These are phyloP conservation scores for Lordiphosa stackelbergi DNA, from an alignment of 1,140 invertebrate species.

Conservation along the genomic window DNA sequence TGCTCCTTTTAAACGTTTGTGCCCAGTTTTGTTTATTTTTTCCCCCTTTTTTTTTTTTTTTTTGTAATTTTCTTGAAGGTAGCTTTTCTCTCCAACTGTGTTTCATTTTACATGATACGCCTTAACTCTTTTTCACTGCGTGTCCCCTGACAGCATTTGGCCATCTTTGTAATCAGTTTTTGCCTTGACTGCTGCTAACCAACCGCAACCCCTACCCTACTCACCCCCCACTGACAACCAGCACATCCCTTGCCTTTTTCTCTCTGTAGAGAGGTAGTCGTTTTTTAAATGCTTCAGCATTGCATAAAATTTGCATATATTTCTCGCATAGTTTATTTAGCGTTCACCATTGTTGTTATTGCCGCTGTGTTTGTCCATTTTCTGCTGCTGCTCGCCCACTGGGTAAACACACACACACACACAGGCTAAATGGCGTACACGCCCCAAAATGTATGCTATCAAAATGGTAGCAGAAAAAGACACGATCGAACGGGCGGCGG, in stretches of 20 bases:
- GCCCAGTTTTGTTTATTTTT: not conserved
- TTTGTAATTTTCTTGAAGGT: not conserved
- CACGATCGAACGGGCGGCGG: not conserved
- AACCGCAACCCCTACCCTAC: constrained; percentile 2
- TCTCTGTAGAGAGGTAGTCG: constrained; percentile 35
- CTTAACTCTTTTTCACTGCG: constrained; percentile 13
- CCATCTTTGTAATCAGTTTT: constrained; percentile 35
- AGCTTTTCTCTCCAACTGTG: not conserved
- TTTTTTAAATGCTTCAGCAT: constrained; percentile 71
- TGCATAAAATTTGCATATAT: constrained; percentile 74
- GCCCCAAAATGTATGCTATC: constrained; percentile 52
- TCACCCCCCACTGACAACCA: constrained; percentile 1
- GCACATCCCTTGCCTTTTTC: not conserved
- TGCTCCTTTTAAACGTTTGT: too few species aligned
- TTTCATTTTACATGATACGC: not conserved
- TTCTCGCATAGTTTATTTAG: constrained; percentile 71
- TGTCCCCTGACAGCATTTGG: not conserved
- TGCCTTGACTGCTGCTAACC: constrained; percentile 25
- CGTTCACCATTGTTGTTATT: constrained; percentile 36
- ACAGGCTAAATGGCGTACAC: constrained; percentile 34
- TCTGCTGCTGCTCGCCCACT: constrained; percentile 23
- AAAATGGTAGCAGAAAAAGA: constrained; percentile 11
- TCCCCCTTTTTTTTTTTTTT: not conserved
- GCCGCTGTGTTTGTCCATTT: constrained; percentile 51
- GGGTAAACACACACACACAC: constrained; percentile 15